phyloP scores from a whole-genome alignment of 2,113 vertebrate genomes.

The Helogale parvula region DNA sequence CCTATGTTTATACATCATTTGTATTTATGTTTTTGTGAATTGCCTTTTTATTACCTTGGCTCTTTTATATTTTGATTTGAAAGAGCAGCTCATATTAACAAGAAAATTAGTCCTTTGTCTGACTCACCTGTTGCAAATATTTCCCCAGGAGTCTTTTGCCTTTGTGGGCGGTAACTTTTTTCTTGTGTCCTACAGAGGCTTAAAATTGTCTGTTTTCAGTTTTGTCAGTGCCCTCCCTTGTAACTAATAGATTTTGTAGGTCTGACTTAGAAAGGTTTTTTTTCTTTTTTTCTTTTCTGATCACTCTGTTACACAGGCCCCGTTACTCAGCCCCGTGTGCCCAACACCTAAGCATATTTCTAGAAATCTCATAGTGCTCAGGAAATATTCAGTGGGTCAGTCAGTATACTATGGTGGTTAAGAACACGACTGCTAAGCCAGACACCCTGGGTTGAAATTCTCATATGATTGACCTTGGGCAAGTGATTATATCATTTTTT shows the following conservation, averaged over 20 bases:
- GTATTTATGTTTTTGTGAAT: conserved; percentile 49
- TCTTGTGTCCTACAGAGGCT: background rate
- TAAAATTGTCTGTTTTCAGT: background rate
- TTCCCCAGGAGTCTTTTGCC: background rate
- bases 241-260: background rate
- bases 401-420: background rate
- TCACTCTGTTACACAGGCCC: background rate
- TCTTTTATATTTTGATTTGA: conserved; percentile 38
- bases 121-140: background rate
- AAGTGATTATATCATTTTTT: background rate
- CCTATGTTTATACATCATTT: conserved; percentile 14
- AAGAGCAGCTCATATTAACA: conserved; percentile 7
- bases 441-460: background rate
- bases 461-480: background rate
- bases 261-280: background rate
- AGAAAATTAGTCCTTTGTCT: conserved; percentile 34
- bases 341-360: background rate
- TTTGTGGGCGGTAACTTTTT: conserved; percentile 7
- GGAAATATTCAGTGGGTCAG: background rate
- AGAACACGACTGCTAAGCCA: background rate
- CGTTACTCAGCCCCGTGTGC: background rate
- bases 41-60: conserved; percentile 35
- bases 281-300: background rate
- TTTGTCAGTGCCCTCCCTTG: background rate
- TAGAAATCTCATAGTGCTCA: background rate